phyloP scores from a whole-genome alignment of 2,113 vertebrate species.

The Piliocolobus tephrosceles region DNA sequence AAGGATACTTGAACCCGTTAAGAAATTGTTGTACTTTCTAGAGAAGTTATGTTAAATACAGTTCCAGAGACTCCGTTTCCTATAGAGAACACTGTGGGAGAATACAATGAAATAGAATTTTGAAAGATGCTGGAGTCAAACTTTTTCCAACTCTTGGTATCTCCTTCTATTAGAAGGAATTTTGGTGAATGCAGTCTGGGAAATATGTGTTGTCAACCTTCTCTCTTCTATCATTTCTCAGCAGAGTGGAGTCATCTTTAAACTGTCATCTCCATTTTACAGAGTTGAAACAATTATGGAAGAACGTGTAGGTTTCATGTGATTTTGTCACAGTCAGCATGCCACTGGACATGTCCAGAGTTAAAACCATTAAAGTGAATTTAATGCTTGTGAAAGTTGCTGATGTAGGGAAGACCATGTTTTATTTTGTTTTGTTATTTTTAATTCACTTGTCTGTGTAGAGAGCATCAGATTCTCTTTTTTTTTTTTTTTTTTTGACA shows the following conservation, averaged over 20 bases:
- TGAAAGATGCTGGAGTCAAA: constrained; percentile 61
- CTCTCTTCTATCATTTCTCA: background rate
- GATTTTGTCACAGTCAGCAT: background rate
- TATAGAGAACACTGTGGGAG: constrained; percentile 42
- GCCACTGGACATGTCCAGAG: background rate
- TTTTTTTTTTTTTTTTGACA: background rate
- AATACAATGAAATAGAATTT: constrained; percentile 38
- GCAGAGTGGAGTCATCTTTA: background rate
- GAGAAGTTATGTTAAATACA: constrained; percentile 39
- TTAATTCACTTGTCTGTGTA: background rate
- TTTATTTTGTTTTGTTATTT: background rate
- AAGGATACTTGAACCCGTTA: background rate
- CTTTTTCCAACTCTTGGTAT: constrained; percentile 4
- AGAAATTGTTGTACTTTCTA: constrained; percentile 38
- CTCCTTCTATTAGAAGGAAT: constrained; percentile 5
- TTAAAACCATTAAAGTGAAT: background rate
- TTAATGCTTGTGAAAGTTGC: background rate
- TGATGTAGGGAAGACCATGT: background rate
- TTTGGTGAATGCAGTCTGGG: no score
- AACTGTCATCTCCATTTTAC: background rate
- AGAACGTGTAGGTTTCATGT: background rate
- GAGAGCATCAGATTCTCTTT: background rate
- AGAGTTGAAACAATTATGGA: background rate
- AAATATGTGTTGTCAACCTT: background rate
- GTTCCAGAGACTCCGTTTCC: constrained; percentile 21